A percentile compares a stretch with the other conserved stretches of the same genome.
These are phyloP conservation scores for Aphelinus atriplicis DNA, from an alignment of 1,140 invertebrate genomes.

Conservation along the genomic window DNA sequence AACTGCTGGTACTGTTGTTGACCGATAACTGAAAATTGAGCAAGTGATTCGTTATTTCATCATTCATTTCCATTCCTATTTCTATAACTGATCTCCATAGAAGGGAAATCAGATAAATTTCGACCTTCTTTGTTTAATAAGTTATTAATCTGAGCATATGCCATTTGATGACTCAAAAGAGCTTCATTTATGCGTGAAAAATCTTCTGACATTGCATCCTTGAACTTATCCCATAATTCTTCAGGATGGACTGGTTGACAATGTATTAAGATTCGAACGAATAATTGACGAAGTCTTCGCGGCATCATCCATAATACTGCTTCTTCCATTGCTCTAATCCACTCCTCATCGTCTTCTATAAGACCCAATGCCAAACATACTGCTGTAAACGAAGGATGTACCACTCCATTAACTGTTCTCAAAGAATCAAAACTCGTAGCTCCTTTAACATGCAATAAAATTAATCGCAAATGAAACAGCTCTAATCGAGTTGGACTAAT, in stretches of 20 bases:
- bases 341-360: slow-evolving; percentile 53
- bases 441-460: slow-evolving; percentile 38
- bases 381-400: slow-evolving; percentile 47
- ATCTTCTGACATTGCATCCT: slow-evolving; percentile 32
- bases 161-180: background rate
- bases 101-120: background rate
- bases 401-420: slow-evolving; percentile 38
- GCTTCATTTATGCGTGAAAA: slow-evolving; percentile 2
- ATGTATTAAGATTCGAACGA: slow-evolving; percentile 30
- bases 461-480: slow-evolving; percentile 51
- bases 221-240: slow-evolving; percentile 34
- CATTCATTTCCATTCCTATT: background rate
- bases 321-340: slow-evolving; percentile 37
- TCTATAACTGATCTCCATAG: background rate
- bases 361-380: slow-evolving; percentile 48
- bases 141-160: slow-evolving; percentile 23
- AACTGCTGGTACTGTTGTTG: slow-evolving; percentile 23
- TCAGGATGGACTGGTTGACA: slow-evolving; percentile 18
- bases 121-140: too few species aligned
- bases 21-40: background rate
- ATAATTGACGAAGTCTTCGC: slow-evolving; percentile 13
- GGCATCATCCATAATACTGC: slow-evolving; percentile 33
- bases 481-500: slow-evolving; percentile 40
- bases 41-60: background rate
- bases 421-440: slow-evolving; percentile 53